A percentile compares a stretch with the other conserved stretches of the same genome.
Evolutionary conservation across 92 coral and sea anemone genomes (phyloP).

Genomic region (Bergia puertoricense): DNA sequence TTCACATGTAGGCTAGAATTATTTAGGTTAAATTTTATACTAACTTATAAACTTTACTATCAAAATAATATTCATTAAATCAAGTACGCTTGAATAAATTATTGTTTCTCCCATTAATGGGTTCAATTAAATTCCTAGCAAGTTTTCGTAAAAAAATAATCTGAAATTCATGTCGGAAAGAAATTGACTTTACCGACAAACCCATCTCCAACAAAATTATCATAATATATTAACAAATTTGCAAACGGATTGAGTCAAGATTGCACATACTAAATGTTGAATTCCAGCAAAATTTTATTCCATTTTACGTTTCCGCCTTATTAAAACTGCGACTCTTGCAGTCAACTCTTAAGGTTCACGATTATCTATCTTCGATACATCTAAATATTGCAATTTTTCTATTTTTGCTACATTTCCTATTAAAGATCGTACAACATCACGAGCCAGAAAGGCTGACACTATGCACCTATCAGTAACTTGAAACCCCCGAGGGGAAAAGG

Average conservation of each 20-base stretch:
- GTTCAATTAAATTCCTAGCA: background rate
- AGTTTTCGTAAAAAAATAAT: constrained; percentile 12
- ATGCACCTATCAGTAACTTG: too few species aligned
- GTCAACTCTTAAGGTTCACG: background rate
- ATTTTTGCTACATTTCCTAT: too few species aligned
- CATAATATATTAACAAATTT: too few species aligned
- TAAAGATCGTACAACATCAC: too few species aligned
- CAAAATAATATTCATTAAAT: background rate
- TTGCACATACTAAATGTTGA: background rate
- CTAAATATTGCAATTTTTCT: too few species aligned
- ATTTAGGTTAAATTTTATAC: background rate
- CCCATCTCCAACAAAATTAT: background rate
- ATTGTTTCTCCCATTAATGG: too few species aligned
- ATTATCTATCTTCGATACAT: background rate
- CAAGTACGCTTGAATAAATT: background rate
- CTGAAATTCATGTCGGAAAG: background rate
- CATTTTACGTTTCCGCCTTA: background rate
- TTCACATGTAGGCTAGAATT: background rate
- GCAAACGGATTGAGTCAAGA: background rate
- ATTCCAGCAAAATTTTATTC: background rate
- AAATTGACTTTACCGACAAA: background rate
- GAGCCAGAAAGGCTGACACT: too few species aligned
- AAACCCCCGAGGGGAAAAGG: too few species aligned
- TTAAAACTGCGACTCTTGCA: background rate
- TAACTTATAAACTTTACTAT: too few species aligned